Evolutionary conservation across 2,888 invertebrate genomes (phyloP).

Genomic region (Sarcophaga variegata): DNA sequence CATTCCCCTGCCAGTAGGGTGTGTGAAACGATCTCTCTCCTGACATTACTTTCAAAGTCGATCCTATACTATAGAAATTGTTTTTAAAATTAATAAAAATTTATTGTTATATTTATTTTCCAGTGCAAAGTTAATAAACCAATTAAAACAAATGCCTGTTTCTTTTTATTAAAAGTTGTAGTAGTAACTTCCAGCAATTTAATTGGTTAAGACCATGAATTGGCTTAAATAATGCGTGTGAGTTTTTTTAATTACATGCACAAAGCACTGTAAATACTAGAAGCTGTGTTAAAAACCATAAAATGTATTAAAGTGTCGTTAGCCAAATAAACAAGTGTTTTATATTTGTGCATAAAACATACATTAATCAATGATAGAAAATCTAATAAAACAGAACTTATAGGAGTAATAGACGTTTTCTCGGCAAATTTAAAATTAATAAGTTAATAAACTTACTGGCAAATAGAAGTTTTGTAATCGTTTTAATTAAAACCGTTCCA

Average conservation of each 20-base stretch:
- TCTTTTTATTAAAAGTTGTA: constrained; percentile 1
- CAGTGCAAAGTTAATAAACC: neutral
- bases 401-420: neutral
- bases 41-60: no score
- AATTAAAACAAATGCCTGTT: neutral
- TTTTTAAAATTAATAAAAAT: no score
- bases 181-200: neutral
- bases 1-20: no score
- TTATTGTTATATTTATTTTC: neutral
- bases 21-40: no score
- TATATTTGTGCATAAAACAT: neutral
- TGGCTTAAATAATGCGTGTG: constrained; percentile 1
- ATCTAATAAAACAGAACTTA: neutral
- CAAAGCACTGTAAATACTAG: neutral
- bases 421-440: neutral
- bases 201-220: constrained; percentile 5
- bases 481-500: neutral
- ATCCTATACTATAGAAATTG: no score
- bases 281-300: neutral
- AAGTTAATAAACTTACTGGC: neutral
- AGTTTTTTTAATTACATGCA: neutral
- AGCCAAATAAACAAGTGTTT: neutral
- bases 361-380: neutral
- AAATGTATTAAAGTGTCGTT: neutral
- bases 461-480: neutral